Percentiles rank a stretch among this genome's conserved stretches.
phyloP scores from a whole-genome alignment of 2,888 invertebrate species.

The Xestia rhomboidea region DNA sequence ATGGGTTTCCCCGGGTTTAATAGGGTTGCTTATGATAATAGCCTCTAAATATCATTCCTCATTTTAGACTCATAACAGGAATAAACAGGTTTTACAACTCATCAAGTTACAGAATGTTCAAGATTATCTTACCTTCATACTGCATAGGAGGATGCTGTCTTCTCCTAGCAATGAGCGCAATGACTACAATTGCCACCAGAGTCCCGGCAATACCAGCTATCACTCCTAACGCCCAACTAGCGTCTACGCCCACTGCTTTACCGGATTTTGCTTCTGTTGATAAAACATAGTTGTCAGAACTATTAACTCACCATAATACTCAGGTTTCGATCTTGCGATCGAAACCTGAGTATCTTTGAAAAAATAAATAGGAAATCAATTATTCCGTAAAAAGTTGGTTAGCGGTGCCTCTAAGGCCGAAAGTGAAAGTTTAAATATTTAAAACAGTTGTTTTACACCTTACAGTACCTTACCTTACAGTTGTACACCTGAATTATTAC shows the following conservation, averaged over 20 bases:
- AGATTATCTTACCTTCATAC: conserved; percentile 84
- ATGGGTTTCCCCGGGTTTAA: too few species aligned
- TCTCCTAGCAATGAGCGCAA: conserved; percentile 91
- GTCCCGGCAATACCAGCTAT: conserved; percentile 93
- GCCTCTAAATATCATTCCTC: not conserved
- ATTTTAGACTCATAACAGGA: not conserved
- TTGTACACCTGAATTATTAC: too few species aligned
- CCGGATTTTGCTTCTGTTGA: conserved; percentile 79
- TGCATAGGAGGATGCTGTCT: conserved; percentile 88
- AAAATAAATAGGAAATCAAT: not conserved
- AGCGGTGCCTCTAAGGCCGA: too few species aligned
- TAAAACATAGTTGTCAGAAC: not conserved
- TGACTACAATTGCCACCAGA: conserved; percentile 92
- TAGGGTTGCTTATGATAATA: not conserved
- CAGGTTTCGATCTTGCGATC: too few species aligned
- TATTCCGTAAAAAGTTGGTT: not conserved
- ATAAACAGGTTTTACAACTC: not conserved
- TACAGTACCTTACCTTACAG: too few species aligned
- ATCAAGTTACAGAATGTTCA: too few species aligned
- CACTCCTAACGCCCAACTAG: conserved; percentile 90
- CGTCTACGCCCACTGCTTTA: conserved; percentile 73
- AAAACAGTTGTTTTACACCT: too few species aligned
- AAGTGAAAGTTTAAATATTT: not conserved
- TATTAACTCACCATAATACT: not conserved
- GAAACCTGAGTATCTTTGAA: too few species aligned